phyloP scores from a whole-genome alignment of 2,113 vertebrate species.

The Ancistrus triradiatus region DNA sequence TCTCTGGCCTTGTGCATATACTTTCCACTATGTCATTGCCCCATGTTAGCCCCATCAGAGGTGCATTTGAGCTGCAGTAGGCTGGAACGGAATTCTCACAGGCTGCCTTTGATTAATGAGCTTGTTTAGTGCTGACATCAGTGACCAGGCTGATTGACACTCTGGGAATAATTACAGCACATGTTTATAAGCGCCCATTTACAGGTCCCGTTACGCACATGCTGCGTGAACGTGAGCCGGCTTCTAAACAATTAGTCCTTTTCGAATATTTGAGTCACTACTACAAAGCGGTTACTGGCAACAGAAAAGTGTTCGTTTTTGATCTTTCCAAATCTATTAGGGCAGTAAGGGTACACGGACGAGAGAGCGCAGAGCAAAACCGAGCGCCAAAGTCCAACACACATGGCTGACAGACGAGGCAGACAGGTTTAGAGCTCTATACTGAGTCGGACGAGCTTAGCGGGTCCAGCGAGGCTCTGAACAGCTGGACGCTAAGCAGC shows the following conservation, averaged over 20 bases:
- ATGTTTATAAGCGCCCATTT: too few relatives aligned
- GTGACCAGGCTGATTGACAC: too few relatives aligned
- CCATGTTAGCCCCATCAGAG: not conserved
- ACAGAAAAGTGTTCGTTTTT: constrained; percentile 29
- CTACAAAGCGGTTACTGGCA: constrained; percentile 3
- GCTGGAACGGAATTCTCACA: constrained; percentile 43
- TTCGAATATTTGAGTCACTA: too few relatives aligned
- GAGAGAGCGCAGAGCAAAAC: constrained; percentile 4
- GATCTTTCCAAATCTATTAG: constrained; percentile 52
- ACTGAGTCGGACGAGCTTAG: constrained; percentile 37
- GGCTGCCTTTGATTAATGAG: constrained; percentile 25
- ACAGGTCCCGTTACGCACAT: too few relatives aligned
- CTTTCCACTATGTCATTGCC: constrained; percentile 1
- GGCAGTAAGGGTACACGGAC: constrained; percentile 48
- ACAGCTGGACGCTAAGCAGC: constrained; percentile 74
- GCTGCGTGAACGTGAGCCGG: not conserved
- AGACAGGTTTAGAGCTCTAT: constrained; percentile 19
- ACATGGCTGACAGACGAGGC: not conserved
- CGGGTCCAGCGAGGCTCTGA: constrained; percentile 53
- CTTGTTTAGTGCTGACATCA: constrained; percentile 36
- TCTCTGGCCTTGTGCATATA: not conserved
- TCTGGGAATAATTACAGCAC: too few relatives aligned
- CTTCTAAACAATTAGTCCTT: not conserved
- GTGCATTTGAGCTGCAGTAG: constrained; percentile 27
- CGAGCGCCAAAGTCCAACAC: constrained; percentile 38